These are phyloP conservation scores for Drosophila parthenogenetica DNA, from an alignment of 2,888 invertebrate genomes.

Conservation along the genomic window DNA sequence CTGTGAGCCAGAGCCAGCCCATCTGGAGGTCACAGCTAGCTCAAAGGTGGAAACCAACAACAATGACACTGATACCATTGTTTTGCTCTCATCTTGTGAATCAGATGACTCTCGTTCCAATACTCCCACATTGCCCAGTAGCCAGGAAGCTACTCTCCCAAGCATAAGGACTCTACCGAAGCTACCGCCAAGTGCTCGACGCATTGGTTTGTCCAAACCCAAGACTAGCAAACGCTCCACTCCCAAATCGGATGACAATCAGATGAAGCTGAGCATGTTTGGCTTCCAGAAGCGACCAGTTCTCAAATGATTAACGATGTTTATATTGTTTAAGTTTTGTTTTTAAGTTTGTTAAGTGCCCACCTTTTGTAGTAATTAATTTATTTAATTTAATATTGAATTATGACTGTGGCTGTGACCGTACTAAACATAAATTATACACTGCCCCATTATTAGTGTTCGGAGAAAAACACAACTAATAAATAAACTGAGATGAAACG, in stretches of 20 bases:
- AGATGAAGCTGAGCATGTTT: conserved; percentile 88
- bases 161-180: conserved; percentile 2
- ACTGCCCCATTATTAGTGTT: conserved; percentile 20
- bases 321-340: conserved; percentile 9
- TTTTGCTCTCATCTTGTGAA: conserved; percentile 48
- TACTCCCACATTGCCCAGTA: conserved; percentile 30
- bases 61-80: conserved; percentile 42
- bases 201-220: conserved; percentile 69
- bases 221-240: conserved; percentile 27
- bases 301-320: conserved; percentile 57
- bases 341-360: conserved; percentile 26
- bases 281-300: conserved; percentile 88
- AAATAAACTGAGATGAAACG: neutral
- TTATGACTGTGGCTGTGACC: conserved; percentile 23
- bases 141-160: conserved; percentile 29
- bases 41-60: conserved; percentile 15
- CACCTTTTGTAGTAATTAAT: conserved; percentile 18
- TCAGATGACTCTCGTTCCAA: conserved; percentile 58
- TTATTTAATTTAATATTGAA: conserved; percentile 39
- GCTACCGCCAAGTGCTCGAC: conserved; percentile 40
- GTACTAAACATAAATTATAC: neutral
- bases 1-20: neutral
- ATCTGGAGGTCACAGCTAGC: neutral
- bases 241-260: conserved; percentile 79
- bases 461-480: neutral